These are phyloP conservation scores for Anagrus nilaparvatae DNA, from an alignment of 1,140 invertebrate genomes.

Conservation along the genomic window DNA sequence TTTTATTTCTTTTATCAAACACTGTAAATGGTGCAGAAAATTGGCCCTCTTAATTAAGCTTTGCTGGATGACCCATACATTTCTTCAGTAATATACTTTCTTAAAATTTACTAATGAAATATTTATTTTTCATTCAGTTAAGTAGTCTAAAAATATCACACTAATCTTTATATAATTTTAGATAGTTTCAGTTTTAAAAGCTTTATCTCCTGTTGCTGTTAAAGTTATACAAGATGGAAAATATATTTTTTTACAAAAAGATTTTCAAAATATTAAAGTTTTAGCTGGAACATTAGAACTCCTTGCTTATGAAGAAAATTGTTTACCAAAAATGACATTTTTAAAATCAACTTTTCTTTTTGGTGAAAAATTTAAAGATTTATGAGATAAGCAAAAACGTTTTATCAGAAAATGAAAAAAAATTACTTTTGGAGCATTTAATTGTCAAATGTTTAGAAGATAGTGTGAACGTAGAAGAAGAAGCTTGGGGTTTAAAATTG, in stretches of 20 bases:
- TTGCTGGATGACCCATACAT: constrained; percentile 60
- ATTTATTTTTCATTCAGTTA: constrained; percentile 4
- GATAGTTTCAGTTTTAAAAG: constrained; percentile 26
- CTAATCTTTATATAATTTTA: constrained; percentile 12
- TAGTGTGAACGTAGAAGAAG: constrained; percentile 44
- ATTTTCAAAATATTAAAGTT: constrained; percentile 32
- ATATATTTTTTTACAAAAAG: constrained; percentile 20
- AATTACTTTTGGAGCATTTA: constrained; percentile 40
- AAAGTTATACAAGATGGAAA: constrained; percentile 29
- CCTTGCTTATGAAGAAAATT: constrained; percentile 23
- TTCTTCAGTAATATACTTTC: constrained; percentile 32
- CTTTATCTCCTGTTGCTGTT: constrained; percentile 25
- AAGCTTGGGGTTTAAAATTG: constrained; percentile 40
- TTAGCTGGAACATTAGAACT: constrained; percentile 30
- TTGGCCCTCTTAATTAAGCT: constrained; percentile 62
- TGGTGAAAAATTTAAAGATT: constrained; percentile 46
- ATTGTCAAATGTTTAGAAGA: constrained; percentile 43
- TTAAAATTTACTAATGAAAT: constrained; percentile 1
- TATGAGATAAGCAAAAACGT: constrained; percentile 54
- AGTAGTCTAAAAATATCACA: constrained; percentile 5
- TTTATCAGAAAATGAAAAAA: constrained; percentile 4
- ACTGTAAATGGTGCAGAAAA: constrained; percentile 68
- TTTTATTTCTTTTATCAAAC: constrained; percentile 72
- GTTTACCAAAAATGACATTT: constrained; percentile 24
- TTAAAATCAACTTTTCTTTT: constrained; percentile 28